Conservation (phyloP, 2,888 invertebrate genomes). For the Daptonema setosum region DNA sequence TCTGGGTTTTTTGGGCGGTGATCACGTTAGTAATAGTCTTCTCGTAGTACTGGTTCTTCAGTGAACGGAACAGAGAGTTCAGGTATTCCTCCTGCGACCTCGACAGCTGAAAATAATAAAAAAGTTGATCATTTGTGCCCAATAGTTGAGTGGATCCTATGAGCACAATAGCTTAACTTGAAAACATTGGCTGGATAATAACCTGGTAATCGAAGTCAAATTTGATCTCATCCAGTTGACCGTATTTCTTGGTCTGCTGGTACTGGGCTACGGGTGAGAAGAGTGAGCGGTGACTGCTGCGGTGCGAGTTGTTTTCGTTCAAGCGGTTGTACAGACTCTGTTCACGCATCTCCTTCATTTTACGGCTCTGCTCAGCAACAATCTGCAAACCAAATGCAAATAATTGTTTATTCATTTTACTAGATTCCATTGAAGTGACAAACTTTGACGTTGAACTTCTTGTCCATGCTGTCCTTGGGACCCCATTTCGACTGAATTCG, state of each 20-base stretch:
- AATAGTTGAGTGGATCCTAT: neutral
- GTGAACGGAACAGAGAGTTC: constrained; percentile 2
- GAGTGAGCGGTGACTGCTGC: neutral
- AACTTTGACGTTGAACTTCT: constrained; percentile 9
- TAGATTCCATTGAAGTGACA: too few relatives aligned
- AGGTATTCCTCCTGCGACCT: neutral
- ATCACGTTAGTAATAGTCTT: constrained; percentile 4
- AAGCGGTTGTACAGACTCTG: neutral
- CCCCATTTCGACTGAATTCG: neutral
- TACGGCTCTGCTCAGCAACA: constrained; percentile 8
- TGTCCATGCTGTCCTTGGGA: constrained; percentile 1
- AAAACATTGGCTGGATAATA: neutral
- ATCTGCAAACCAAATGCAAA: too few relatives aligned
- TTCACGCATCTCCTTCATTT: neutral
- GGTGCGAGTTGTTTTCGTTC: neutral
- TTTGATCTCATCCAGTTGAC: neutral
- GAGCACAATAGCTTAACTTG: neutral
- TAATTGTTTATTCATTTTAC: too few relatives aligned
- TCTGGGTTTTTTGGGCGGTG: constrained; percentile 2
- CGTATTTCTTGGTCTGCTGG: neutral
- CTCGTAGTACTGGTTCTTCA: constrained; percentile 4
- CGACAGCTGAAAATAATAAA: neutral
- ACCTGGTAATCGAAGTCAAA: neutral
- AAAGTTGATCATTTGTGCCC: too few relatives aligned
- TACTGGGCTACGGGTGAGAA: neutral